These are phyloP conservation scores for Zosterops pallidus DNA, from an alignment of 2,113 vertebrate species.

Conservation along the genomic window DNA sequence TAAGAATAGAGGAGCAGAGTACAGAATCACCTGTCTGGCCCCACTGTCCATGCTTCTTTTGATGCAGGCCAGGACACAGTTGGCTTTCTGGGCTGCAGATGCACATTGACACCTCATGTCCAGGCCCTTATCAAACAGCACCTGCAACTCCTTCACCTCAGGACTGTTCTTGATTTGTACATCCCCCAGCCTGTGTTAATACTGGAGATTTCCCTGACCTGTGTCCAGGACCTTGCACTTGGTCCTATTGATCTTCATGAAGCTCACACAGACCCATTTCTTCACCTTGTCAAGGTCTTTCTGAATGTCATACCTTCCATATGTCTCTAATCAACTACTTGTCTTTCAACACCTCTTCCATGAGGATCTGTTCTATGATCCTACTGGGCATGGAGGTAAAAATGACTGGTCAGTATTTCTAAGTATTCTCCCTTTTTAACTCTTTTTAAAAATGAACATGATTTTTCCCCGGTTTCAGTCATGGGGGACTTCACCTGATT, in stretches of 20 bases:
- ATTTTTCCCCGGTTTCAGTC: not conserved
- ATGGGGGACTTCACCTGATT: not conserved
- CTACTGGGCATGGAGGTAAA: not conserved
- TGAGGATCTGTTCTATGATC: not conserved
- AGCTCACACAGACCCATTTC: not conserved
- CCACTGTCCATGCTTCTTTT: rapidly evolving
- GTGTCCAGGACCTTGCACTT: not conserved
- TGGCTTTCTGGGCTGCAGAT: not conserved
- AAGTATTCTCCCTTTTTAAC: not conserved
- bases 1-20: rapidly evolving
- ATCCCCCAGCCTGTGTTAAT: rapidly evolving
- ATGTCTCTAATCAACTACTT: not conserved
- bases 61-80: rapidly evolving
- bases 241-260: not conserved
- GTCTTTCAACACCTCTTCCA: not conserved
- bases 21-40: not conserved
- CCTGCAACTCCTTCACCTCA: not conserved
- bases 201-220: rapidly evolving
- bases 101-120: rapidly evolving
- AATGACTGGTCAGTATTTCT: not conserved
- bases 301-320: not conserved
- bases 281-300: not conserved
- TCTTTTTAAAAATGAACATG: not conserved
- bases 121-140: rapidly evolving
- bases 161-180: not conserved